Conservation (phyloP, 23 tunicate genomes). For the Trididemnum nubilum region DNA sequence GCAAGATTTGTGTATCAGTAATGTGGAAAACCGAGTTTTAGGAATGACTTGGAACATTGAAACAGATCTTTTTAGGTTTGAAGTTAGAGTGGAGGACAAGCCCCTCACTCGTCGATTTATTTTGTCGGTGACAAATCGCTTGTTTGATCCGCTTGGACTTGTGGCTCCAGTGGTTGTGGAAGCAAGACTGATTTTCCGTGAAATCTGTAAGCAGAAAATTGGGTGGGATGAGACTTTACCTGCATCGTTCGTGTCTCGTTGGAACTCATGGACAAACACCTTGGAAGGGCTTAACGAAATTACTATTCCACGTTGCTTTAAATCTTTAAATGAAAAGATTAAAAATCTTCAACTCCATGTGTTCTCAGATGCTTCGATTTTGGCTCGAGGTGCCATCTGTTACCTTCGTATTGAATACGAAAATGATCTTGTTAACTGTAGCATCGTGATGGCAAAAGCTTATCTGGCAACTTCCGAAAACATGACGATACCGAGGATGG, state of each 20-base stretch:
- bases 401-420: neutral
- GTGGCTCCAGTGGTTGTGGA: constrained; percentile 28
- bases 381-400: constrained; percentile 36
- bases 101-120: constrained; percentile 29
- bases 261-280: constrained; percentile 2
- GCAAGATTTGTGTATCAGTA: neutral
- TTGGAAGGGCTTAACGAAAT: neutral
- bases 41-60: constrained; percentile 13
- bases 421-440: neutral
- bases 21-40: neutral
- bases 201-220: neutral
- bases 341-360: constrained; percentile 3
- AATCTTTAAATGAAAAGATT: neutral
- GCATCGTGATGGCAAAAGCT: constrained; percentile 35
- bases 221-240: constrained; percentile 29
- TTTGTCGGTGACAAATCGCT: constrained; percentile 14
- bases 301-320: constrained; percentile 1
- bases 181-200: constrained; percentile 6
- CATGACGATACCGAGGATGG: too few relatives aligned
- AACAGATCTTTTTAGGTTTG: neutral
- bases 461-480: constrained; percentile 1
- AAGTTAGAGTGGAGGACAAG: neutral
- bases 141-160: constrained; percentile 41
- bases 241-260: neutral
- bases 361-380: constrained; percentile 31